Evolutionary conservation across 2,113 vertebrate genomes (phyloP), one percentile per base, ranked within the genome.

Genomic region (Clupea harengus): DNA sequence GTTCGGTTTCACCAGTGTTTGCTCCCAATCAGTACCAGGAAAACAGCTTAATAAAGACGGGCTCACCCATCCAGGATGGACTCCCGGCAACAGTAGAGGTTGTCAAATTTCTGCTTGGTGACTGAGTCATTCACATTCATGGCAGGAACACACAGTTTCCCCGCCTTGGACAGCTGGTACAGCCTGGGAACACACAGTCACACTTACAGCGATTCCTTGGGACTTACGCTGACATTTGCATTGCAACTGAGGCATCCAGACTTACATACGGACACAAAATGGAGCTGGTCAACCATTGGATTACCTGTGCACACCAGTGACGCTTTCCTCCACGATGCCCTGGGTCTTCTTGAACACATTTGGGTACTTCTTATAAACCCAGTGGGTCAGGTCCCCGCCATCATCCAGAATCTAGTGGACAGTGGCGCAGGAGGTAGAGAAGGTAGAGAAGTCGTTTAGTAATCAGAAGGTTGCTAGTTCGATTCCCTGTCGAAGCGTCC

Each of bases 61-160:
- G 91, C 97, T 96, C 94, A 99, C 98, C 98, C 98, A 0, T 99
- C 98, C 92, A 99, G 94, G 91, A 99, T 99, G 88, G 98, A 99
- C 84, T 99, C 98, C 88, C 98, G 95, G 93, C 98, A 99, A 95
- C 98, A 99, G 87, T 99, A 99, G 3, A 99, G 95, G 92, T 99
- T 99, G 91, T 99, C 98, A 85, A 99, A 99, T 88, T 99, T 99
- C 95, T 99, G 98, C 92, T 99, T 99, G 92, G 98, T 99, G 89
- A 99, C 98, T 0, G 98, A 99, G 93, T 99, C 98, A 0, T 99
- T 99, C 57, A 99, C 98, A 0, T 99, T 99, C 98, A 99, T 99
- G 75, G 98, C 98, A 20, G 98, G 98, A 83, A 99, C 98, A 60
- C 98, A 99, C 67, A 99, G 93, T 92, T 99, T 99, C 45, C 98